Conservation (phyloP, 2,113 vertebrate species). For the Haemorhous mexicanus region DNA sequence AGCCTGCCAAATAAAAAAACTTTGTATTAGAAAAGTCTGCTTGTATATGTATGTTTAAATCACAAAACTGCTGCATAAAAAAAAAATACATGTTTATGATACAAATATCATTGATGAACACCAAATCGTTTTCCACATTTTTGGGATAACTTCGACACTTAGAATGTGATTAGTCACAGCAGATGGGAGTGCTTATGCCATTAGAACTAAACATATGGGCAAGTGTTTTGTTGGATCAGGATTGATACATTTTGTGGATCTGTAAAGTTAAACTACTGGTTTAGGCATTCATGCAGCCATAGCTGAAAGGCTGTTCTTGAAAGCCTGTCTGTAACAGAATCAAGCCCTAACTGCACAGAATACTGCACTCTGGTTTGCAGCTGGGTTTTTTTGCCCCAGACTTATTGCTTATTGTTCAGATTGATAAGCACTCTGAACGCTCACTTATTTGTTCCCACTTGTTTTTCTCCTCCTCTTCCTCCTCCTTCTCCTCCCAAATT, state of each 20-base stretch:
- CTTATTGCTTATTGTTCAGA: too few species aligned
- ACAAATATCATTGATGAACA: neutral
- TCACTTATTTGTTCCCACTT: neutral
- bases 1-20: neutral
- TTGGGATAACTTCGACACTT: neutral
- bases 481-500: neutral
- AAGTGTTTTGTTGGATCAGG: neutral
- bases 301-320: neutral
- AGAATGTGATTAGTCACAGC: slow-evolving; percentile 21
- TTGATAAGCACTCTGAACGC: neutral
- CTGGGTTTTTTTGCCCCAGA: neutral
- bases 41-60: neutral
- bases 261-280: neutral
- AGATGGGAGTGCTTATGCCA: slow-evolving; percentile 27
- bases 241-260: neutral
- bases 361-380: neutral
- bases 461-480: neutral
- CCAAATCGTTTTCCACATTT: neutral
- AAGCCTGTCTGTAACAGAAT: neutral
- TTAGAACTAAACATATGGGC: slow-evolving; percentile 35
- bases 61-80: neutral
- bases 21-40: neutral
- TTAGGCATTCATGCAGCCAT: neutral
- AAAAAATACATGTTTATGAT: neutral
- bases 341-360: neutral